A percentile compares a stretch with the other conserved stretches of the same genome.
phyloP scores from a whole-genome alignment of 1,140 invertebrate species.

The Dendrolimus punctatus region DNA sequence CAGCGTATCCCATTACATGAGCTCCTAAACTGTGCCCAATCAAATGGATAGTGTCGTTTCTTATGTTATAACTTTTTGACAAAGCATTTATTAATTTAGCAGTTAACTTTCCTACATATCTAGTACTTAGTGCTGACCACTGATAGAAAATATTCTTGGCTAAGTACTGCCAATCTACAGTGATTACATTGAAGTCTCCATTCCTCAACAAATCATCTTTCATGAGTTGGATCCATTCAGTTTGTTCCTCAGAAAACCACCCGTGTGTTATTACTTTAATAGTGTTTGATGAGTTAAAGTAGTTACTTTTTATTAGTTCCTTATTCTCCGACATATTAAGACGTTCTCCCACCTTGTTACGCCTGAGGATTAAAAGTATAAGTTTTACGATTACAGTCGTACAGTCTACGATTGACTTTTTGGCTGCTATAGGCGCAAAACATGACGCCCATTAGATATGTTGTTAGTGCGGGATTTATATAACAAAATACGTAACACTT shows the following conservation, averaged over 20 bases:
- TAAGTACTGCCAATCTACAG: conserved; percentile 78
- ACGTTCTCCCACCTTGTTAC: conserved; percentile 33
- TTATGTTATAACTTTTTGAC: conserved; percentile 64
- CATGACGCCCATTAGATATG: no score
- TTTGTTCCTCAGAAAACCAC: conserved; percentile 75
- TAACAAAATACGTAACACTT: no score
- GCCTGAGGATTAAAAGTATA: conserved; percentile 23
- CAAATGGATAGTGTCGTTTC: conserved; percentile 74
- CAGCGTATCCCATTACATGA: conserved; percentile 90
- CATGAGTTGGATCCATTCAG: conserved; percentile 50
- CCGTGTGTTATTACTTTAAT: conserved; percentile 83
- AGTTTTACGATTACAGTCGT: no score
- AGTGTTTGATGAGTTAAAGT: conserved; percentile 72
- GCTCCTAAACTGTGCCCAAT: conserved; percentile 91
- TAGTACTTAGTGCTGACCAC: conserved; percentile 76
- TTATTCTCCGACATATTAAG: conserved; percentile 25
- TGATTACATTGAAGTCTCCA: conserved; percentile 77
- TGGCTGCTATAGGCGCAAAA: no score
- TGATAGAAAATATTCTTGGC: conserved; percentile 78
- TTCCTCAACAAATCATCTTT: conserved; percentile 68
- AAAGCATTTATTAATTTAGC: conserved; percentile 76
- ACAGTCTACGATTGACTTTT: no score
- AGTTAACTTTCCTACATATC: conserved; percentile 75
- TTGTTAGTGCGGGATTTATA: no score
- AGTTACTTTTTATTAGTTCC: conserved; percentile 23